Percentiles rank a stretch among this genome's conserved stretches.
These are phyloP conservation scores for Tyto alba DNA, from an alignment of 2,113 vertebrate genomes.

Conservation along the genomic window DNA sequence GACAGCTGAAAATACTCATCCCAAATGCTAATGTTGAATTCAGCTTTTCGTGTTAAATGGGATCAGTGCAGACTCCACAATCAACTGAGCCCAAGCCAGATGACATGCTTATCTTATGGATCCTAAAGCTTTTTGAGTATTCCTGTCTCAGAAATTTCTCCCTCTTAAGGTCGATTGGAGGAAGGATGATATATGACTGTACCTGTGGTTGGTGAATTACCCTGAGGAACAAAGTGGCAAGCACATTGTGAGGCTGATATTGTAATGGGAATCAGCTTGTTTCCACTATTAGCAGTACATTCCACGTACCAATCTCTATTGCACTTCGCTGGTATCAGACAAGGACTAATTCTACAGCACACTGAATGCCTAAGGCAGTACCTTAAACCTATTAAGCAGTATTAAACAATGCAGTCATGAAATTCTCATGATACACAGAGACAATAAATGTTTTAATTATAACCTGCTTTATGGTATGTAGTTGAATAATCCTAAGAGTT, in stretches of 20 bases:
- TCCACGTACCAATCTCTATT: background rate
- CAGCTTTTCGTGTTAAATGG: background rate
- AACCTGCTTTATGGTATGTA: background rate
- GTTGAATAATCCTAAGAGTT: background rate
- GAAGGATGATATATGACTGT: background rate
- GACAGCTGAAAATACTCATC: background rate
- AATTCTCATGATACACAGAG: background rate
- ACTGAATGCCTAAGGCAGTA: background rate
- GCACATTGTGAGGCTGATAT: rapidly evolving
- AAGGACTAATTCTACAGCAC: background rate
- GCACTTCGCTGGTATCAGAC: background rate
- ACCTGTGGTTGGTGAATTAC: background rate
- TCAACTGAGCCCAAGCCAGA: background rate
- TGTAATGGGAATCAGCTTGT: background rate
- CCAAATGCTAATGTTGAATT: background rate
- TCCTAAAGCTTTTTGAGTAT: background rate
- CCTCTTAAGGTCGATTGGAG: background rate
- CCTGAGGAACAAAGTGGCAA: background rate
- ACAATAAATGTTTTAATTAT: background rate
- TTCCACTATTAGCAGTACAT: background rate
- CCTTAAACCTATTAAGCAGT: background rate
- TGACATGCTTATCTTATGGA: background rate
- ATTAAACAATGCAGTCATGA: background rate
- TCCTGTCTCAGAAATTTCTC: background rate
- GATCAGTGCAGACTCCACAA: background rate